Percentiles rank a stretch among this genome's conserved stretches.
These are phyloP conservation scores for Lophura nycthemera DNA, from an alignment of 2,113 vertebrate species.

Conservation along the genomic window DNA sequence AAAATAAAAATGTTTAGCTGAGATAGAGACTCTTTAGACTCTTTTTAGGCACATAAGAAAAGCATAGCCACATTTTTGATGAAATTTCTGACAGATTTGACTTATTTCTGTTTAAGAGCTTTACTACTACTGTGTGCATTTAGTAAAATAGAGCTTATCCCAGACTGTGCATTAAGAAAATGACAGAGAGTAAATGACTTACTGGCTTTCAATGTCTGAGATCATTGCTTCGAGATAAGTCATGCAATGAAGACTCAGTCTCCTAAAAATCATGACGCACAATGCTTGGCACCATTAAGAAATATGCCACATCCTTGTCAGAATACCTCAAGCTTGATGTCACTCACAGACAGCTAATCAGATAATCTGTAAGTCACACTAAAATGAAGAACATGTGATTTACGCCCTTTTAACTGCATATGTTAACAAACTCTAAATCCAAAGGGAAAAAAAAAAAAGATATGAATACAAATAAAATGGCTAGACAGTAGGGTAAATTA, in stretches of 20 bases:
- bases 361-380: background rate
- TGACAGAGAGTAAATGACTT: background rate
- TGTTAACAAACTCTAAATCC: background rate
- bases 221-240: constrained; percentile 32
- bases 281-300: background rate
- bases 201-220: constrained; percentile 17
- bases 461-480: background rate
- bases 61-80: background rate
- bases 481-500: background rate
- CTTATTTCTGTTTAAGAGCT: background rate
- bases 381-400: background rate
- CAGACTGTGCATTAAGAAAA: background rate
- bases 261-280: constrained; percentile 18
- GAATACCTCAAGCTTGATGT: background rate
- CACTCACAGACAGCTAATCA: background rate
- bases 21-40: background rate
- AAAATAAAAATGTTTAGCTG: background rate
- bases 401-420: background rate
- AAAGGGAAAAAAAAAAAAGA: background rate
- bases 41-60: background rate
- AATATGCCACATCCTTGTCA: constrained; percentile 19
- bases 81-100: background rate
- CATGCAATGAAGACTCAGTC: background rate
- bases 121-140: background rate
- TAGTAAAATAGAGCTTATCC: background rate